Conservation (phyloP, 2,888 invertebrate species). For the Stratiomys singularior region DNA sequence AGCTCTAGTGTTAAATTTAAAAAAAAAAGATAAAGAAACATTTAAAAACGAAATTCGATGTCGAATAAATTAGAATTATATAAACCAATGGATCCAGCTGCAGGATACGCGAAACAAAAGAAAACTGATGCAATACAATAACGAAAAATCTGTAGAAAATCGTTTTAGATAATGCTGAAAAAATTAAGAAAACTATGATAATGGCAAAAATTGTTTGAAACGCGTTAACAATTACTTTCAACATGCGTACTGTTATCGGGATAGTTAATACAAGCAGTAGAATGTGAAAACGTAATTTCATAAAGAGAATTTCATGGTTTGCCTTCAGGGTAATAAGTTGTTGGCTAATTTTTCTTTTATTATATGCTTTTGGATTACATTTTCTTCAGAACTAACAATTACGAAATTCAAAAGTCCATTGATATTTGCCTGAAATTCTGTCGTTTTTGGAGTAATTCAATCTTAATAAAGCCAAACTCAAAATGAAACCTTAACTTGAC, state of each 20-base stretch:
- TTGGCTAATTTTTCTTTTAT: constrained; percentile 24
- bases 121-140: constrained; percentile 25
- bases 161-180: background rate
- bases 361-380: background rate
- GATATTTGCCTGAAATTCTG: background rate
- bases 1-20: background rate
- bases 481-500: constrained; percentile 35
- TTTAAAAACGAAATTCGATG: constrained; percentile 10
- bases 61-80: background rate
- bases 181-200: constrained; percentile 11
- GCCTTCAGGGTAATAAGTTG: constrained; percentile 18
- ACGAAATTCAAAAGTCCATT: background rate
- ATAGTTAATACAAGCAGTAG: constrained; percentile 3
- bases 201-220: background rate
- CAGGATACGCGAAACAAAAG: background rate
- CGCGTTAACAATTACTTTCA: background rate
- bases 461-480: background rate
- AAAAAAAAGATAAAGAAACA: background rate
- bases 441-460: background rate
- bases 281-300: background rate
- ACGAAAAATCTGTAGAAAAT: background rate
- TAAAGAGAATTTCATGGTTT: background rate
- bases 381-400: background rate
- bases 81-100: background rate
- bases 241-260: background rate